Base-by-base conservation (phyloP, 2,797 vertebrate species). In the Epinephelus coioides region DNA sequence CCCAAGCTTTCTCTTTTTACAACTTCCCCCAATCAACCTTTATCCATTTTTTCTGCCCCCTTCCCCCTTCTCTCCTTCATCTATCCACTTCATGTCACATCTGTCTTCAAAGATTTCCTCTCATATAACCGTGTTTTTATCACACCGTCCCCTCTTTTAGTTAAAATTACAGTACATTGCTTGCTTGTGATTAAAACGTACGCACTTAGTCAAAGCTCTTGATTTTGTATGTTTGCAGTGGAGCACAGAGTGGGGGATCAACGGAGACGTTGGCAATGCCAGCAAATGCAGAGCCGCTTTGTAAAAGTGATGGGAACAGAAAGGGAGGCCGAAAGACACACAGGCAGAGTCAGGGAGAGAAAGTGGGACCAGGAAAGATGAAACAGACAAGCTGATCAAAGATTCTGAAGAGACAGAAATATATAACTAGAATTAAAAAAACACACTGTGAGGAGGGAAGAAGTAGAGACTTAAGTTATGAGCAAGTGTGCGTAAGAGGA, bases 321-420 rank as follows among this genome's bases (percentile, higher is more conserved):
- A 18, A 56, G 57, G 66, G 62, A 50, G 38, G 47, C 21, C 1
- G 53, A 67, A 67, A 64, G 43, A 50, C 49, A 40, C 14, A 25
- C 27, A 75, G 63, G 44, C 17, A 46, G 59, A 78, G 56, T 60
- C 61, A 61, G 57, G 66, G 68, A 34, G 50, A 54, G 49, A 34
- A 53, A 76, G 60, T 25, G 69, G 61, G 38, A 77, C 55, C 17
- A 25, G 68, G 43, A 62, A 56, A 85, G 80, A 89, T 85, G 76
- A 88, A 83, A 87, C 68, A 8, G 74, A 79, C 53, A 69, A 74
- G 73, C 59, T 86, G 89, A 91, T 90, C 73, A 92, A 90, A 90
- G 83, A 76, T 61, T 65, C 40, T 50, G 55, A 76, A 60, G 61
- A 77, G 73, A 84, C 76, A 46, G 79, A 78, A 64, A 84, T 80